A percentile compares a stretch with the other conserved stretches of the same genome.
Evolutionary conservation across 2,797 vertebrate genomes (phyloP).

Genomic region (Malurus splendens): DNA sequence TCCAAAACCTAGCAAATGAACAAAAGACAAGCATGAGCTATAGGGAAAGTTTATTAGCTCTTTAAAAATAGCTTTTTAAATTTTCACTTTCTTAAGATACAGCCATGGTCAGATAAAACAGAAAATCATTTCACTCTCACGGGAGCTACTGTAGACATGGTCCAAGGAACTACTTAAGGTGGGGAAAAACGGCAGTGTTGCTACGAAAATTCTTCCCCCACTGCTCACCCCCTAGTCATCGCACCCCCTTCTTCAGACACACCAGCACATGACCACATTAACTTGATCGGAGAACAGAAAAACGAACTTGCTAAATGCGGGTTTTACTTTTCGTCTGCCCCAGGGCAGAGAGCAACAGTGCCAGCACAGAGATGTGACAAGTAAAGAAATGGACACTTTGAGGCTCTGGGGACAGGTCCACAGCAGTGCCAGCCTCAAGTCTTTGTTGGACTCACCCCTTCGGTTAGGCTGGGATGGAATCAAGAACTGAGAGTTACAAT

Average conservation of each 20-base stretch:
- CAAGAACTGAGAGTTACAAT: not conserved
- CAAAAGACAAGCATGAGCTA: not conserved
- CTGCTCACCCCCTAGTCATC: no score
- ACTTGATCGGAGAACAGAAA: not conserved
- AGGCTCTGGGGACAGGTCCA: not conserved
- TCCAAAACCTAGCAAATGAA: not conserved
- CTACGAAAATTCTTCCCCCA: not conserved
- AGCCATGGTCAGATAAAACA: fast-evolving
- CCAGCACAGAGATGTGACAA: not conserved
- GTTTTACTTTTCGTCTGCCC: not conserved
- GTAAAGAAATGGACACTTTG: not conserved
- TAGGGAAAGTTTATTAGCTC: not conserved
- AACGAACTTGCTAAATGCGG: not conserved
- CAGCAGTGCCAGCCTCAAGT: not conserved
- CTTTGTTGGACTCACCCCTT: not conserved
- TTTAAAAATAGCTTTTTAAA: not conserved
- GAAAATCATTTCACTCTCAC: not conserved
- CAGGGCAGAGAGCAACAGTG: not conserved
- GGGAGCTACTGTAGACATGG: not conserved
- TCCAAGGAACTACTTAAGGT: not conserved
- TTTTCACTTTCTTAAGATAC: not conserved
- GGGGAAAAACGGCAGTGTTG: not conserved
- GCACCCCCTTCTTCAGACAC: not conserved
- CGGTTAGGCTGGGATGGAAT: not conserved
- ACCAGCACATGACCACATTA: not conserved